A percentile compares a stretch with the other conserved stretches of the same genome.
Evolutionary conservation across 2,113 vertebrate genomes (phyloP).

Genomic region (Mesocricetus auratus): DNA sequence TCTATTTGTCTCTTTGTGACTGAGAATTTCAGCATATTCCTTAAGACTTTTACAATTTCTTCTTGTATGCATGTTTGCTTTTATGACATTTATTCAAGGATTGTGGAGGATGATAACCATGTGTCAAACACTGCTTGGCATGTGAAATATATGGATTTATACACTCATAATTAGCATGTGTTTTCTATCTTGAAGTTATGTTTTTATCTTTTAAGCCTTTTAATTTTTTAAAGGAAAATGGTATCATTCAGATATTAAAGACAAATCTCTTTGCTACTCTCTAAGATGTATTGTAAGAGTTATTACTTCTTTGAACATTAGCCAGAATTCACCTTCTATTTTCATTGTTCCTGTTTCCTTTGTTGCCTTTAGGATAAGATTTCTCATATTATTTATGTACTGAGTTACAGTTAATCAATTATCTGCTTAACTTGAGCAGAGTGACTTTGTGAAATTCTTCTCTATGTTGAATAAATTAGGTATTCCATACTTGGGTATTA

Average conservation of each 20-base stretch:
- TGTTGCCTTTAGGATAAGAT: neutral
- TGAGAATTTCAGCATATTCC: neutral
- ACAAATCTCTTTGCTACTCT: neutral
- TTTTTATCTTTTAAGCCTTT: neutral
- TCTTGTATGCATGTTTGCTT: neutral
- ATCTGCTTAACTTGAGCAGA: neutral
- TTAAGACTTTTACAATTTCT: neutral
- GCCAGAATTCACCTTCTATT: neutral
- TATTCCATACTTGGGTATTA: neutral
- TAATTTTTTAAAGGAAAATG: neutral
- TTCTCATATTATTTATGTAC: neutral
- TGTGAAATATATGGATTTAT: neutral
- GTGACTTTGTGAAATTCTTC: neutral
- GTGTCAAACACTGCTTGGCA: neutral
- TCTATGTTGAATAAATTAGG: neutral
- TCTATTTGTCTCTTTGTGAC: neutral
- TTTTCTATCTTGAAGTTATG: neutral
- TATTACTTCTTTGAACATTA: conserved; percentile 3
- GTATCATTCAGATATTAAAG: neutral
- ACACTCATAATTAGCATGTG: neutral
- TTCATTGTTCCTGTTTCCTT: neutral
- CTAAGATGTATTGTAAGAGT: neutral
- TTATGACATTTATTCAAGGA: neutral
- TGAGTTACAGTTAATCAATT: neutral
- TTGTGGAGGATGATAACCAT: neutral